Percentiles rank a stretch among this genome's conserved stretches.
These are phyloP conservation scores for Diplazon laetatorius DNA, from an alignment of 2,888 invertebrate species.

Conservation along the genomic window DNA sequence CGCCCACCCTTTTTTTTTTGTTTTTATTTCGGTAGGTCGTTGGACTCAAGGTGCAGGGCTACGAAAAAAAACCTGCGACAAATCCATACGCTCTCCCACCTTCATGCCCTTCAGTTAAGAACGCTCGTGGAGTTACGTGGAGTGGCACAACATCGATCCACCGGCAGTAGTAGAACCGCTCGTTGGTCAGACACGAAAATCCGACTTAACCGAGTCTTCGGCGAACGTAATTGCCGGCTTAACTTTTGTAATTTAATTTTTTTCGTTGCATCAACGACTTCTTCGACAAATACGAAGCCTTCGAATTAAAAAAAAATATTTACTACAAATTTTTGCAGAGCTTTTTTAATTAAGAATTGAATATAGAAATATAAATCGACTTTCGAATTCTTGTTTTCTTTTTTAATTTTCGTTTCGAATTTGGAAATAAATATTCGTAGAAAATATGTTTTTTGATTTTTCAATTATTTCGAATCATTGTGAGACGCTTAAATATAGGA, in stretches of 20 bases:
- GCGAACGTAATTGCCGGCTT: neutral
- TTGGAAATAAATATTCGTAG: too few relatives aligned
- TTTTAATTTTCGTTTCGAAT: too few relatives aligned
- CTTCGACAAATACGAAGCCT: neutral
- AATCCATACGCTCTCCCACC: too few relatives aligned
- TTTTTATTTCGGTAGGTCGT: conserved; percentile 37
- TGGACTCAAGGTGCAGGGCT: neutral
- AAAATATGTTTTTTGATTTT: too few relatives aligned
- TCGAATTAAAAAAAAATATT: too few relatives aligned
- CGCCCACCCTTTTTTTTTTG: too few relatives aligned
- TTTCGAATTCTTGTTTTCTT: too few relatives aligned
- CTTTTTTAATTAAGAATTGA: neutral
- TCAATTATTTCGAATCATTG: too few relatives aligned
- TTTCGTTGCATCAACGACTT: neutral
- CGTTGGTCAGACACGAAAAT: conserved; percentile 35
- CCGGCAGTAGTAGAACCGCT: conserved; percentile 18
- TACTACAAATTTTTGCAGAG: neutral
- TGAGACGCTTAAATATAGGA: too few relatives aligned
- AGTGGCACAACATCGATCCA: conserved; percentile 30
- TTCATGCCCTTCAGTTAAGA: too few relatives aligned
- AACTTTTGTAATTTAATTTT: conserved; percentile 17
- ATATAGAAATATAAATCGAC: too few relatives aligned
- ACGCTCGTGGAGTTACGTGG: too few relatives aligned
- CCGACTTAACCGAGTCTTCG: neutral
- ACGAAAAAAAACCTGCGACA: conserved; percentile 10